A percentile compares a stretch with the other conserved stretches of the same genome.
These are phyloP conservation scores for Rattus rattus DNA, from an alignment of 2,113 vertebrate genomes.

Conservation along the genomic window DNA sequence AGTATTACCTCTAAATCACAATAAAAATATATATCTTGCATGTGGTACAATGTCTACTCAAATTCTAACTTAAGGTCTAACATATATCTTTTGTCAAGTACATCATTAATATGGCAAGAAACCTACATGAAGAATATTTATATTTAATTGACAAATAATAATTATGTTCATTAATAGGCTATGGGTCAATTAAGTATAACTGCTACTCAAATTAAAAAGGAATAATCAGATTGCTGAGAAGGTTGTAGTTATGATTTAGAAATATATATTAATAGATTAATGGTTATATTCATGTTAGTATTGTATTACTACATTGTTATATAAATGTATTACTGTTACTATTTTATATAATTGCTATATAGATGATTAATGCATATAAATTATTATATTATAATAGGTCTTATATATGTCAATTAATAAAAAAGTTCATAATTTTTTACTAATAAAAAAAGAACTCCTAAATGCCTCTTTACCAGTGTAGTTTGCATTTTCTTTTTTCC, in stretches of 20 bases:
- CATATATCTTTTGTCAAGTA: not conserved
- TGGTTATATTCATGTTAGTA: not conserved
- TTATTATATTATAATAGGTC: not conserved
- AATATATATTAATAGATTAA: not conserved
- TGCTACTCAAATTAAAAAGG: not conserved
- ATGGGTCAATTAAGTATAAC: not conserved
- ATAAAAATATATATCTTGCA: not conserved
- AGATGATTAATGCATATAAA: not conserved
- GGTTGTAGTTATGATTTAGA: not conserved
- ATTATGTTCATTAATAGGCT: not conserved
- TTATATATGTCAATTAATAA: not conserved
- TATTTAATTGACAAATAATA: conserved; percentile 4
- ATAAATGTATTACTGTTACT: not conserved
- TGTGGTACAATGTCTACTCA: not conserved
- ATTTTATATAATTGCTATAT: not conserved
- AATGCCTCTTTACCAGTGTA: not conserved
- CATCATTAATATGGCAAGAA: not conserved
- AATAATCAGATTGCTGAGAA: not conserved
- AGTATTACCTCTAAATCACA: not conserved
- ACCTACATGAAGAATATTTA: not conserved
- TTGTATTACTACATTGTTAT: not conserved
- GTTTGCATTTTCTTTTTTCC: not conserved
- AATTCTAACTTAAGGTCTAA: not conserved
- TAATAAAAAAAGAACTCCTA: not conserved
- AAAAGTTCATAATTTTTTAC: not conserved